Evolutionary conservation across 2,797 vertebrate species (phyloP).

Genomic region (Pelobates cultripes): DNA sequence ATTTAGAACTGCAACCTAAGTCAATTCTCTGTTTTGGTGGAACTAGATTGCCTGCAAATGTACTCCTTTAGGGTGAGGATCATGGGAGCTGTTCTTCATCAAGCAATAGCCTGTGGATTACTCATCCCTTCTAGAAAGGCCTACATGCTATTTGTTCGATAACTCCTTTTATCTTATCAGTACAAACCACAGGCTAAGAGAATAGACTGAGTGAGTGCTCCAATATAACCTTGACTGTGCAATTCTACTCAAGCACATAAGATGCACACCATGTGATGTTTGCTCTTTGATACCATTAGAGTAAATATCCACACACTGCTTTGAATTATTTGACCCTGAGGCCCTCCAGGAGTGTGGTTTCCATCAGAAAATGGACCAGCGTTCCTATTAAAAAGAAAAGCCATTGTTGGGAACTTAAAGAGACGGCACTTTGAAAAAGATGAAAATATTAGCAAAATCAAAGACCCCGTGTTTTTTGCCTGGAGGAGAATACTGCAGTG

Average conservation of each 20-base stretch:
- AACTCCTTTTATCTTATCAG: background rate
- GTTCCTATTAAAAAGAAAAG: constrained; percentile 15
- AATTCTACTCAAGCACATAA: background rate
- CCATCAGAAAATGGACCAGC: background rate
- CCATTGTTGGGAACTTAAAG: constrained; percentile 19
- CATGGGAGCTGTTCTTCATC: no score
- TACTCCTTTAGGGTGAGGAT: no score
- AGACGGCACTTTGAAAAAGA: constrained; percentile 38
- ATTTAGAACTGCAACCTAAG: no score
- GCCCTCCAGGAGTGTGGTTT: constrained; percentile 1
- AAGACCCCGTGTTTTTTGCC: constrained; percentile 32
- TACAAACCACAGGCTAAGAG: background rate
- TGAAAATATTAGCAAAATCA: constrained; percentile 51
- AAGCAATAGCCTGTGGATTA: no score
- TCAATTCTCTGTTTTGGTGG: no score
- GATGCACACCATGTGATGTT: background rate
- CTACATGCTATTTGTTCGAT: no score
- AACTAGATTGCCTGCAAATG: no score
- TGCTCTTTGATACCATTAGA: constrained; percentile 7
- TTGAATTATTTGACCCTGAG: constrained; percentile 22
- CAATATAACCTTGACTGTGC: background rate
- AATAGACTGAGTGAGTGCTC: background rate
- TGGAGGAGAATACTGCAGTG: constrained; percentile 14
- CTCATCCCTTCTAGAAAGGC: no score
- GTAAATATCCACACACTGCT: background rate